A percentile compares a stretch with the other conserved stretches of the same genome.
Evolutionary conservation across 2,113 vertebrate species (phyloP).

Genomic region (Sciurus niger): DNA sequence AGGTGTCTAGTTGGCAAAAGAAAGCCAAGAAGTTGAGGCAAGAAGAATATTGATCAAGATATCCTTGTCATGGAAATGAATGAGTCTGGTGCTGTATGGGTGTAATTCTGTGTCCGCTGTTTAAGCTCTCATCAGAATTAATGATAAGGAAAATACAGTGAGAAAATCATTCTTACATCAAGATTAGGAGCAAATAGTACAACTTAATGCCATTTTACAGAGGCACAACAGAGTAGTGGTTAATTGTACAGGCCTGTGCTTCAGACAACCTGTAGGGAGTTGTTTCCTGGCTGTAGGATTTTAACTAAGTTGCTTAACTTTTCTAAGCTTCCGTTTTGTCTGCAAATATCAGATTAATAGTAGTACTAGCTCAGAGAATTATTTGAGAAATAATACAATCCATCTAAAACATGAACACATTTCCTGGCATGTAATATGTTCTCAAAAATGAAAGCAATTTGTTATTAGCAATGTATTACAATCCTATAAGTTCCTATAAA

Average conservation of each 20-base stretch:
- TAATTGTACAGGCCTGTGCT: not conserved
- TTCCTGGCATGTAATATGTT: not conserved
- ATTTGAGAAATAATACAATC: not conserved
- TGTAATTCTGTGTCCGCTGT: not conserved
- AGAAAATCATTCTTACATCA: not conserved
- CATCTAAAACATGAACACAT: not conserved
- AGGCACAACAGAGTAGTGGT: not conserved
- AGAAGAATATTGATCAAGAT: not conserved
- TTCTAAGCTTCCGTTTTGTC: not conserved
- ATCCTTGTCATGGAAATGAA: not conserved
- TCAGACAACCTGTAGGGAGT: not conserved
- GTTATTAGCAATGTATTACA: not conserved
- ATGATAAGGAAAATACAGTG: not conserved
- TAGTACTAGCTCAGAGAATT: not conserved
- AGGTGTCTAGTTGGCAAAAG: not conserved
- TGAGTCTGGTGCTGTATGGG: accelerated
- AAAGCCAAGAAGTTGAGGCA: not conserved
- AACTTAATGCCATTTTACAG: not conserved
- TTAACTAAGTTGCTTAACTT: not conserved
- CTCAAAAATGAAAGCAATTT: not conserved
- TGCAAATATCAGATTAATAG: not conserved
- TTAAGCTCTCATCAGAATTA: not conserved
- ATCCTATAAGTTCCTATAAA: not conserved
- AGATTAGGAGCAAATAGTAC: not conserved
- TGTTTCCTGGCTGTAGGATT: not conserved